These are phyloP conservation scores for Linepithema humile DNA, from an alignment of 1,140 invertebrate species.

Conservation along the genomic window DNA sequence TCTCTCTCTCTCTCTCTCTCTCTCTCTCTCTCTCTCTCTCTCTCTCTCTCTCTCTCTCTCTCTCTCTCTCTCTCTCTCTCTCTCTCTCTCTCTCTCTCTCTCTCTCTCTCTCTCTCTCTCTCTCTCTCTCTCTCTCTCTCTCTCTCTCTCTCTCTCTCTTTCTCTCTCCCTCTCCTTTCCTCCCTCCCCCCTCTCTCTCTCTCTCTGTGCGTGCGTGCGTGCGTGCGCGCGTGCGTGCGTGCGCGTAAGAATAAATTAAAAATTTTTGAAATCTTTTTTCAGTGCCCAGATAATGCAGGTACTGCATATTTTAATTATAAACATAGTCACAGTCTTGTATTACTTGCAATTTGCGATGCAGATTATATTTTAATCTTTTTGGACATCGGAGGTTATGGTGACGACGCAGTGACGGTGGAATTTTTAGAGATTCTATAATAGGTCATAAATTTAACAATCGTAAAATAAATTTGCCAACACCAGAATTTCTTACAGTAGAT, in stretches of 20 bases:
- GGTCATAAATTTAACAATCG: background rate
- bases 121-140: too few relatives aligned
- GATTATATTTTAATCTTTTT: background rate
- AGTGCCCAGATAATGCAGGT: background rate
- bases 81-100: too few relatives aligned
- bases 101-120: too few relatives aligned
- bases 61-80: too few relatives aligned
- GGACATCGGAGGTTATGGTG: background rate
- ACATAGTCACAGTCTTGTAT: background rate
- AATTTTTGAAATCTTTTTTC: background rate
- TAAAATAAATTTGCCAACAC: background rate
- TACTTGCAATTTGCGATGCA: background rate
- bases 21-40: too few relatives aligned
- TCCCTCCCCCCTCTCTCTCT: too few relatives aligned
- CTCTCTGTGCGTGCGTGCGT: too few relatives aligned
- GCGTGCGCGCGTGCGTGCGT: too few relatives aligned
- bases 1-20: too few relatives aligned
- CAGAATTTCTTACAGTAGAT: background rate
- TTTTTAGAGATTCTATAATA: background rate
- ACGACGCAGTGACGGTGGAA: background rate
- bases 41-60: too few relatives aligned
- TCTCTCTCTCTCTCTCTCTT: too few relatives aligned
- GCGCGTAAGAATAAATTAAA: background rate
- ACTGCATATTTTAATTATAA: constrained; percentile 2
- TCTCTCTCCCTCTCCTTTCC: too few relatives aligned